phyloP scores from a whole-genome alignment of 2,797 vertebrate genomes.

The Okamejei kenojei region DNA sequence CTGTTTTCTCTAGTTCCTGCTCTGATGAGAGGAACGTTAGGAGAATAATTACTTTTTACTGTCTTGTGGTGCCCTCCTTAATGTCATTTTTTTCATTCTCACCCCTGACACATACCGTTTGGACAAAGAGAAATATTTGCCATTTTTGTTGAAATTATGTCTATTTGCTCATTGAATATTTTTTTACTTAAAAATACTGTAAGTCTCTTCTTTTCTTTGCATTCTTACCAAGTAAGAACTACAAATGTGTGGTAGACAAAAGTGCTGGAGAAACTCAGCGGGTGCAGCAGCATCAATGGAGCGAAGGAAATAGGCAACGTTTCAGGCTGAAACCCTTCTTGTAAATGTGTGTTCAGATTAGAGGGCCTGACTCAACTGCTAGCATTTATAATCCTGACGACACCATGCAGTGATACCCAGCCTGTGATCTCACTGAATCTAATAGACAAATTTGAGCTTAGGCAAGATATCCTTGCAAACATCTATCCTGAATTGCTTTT shows the following conservation, averaged over 20 bases:
- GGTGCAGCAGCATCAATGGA: too few species aligned
- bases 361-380: not conserved
- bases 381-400: too few species aligned
- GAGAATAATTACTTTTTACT: not conserved
- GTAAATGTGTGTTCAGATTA: not conserved
- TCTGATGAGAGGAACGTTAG: too few species aligned
- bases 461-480: not conserved
- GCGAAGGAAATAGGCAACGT: too few species aligned
- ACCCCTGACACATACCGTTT: not conserved
- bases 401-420: not conserved
- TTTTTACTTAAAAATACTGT: not conserved
- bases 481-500: not conserved
- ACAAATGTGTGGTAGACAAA: not conserved
- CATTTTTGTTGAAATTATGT: slow-evolving; percentile 2
- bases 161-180: not conserved
- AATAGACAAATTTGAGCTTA: not conserved
- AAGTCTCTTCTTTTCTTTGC: not conserved
- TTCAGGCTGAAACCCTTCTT: not conserved
- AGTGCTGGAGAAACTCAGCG: too few species aligned
- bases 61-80: not conserved
- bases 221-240: not conserved
- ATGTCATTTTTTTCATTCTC: not conserved
- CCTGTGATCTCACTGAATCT: not conserved
- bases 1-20: too few species aligned
- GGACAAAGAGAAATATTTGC: not conserved